These are phyloP conservation scores for Staurois parvus DNA, from an alignment of 2,797 vertebrate species.

Conservation along the genomic window DNA sequence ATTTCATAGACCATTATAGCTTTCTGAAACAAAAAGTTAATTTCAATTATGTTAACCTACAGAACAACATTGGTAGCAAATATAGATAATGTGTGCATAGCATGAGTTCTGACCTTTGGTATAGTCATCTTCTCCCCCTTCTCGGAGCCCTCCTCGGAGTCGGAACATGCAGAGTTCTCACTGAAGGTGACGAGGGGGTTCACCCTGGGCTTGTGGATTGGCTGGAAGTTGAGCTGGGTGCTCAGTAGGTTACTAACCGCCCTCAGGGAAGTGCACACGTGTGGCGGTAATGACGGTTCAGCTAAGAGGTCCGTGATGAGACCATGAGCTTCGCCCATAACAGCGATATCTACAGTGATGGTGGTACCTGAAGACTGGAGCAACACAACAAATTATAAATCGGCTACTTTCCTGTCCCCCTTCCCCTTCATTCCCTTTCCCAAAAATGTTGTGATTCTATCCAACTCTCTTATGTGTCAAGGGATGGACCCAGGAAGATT, in stretches of 20 bases:
- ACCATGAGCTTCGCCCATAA: slow-evolving; percentile 97
- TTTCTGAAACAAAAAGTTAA: too few species aligned
- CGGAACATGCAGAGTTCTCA: slow-evolving; percentile 87
- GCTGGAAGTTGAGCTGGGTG: slow-evolving; percentile 92
- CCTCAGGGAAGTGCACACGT: slow-evolving; percentile 91
- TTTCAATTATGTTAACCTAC: too few species aligned
- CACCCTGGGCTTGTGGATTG: slow-evolving; percentile 85
- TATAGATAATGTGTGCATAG: too few species aligned
- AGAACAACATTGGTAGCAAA: too few species aligned
- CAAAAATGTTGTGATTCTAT: too few species aligned
- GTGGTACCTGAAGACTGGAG: slow-evolving; percentile 88
- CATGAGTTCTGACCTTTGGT: slow-evolving; percentile 81
- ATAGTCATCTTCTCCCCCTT: slow-evolving; percentile 88
- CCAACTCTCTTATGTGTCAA: too few species aligned
- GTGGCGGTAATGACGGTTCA: slow-evolving; percentile 90
- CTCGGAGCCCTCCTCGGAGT: slow-evolving; percentile 89
- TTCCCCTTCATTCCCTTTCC: too few species aligned
- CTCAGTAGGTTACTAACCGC: slow-evolving; percentile 96
- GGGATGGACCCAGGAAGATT: too few species aligned
- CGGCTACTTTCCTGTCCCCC: too few species aligned
- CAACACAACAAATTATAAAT: slow-evolving; percentile 3
- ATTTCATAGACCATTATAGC: too few species aligned
- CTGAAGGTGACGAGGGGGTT: slow-evolving; percentile 78
- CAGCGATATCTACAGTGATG: slow-evolving; percentile 90
- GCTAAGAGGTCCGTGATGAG: slow-evolving; percentile 95